phyloP scores from a whole-genome alignment of 2,113 vertebrate species.

The Fulmarus glacialis region DNA sequence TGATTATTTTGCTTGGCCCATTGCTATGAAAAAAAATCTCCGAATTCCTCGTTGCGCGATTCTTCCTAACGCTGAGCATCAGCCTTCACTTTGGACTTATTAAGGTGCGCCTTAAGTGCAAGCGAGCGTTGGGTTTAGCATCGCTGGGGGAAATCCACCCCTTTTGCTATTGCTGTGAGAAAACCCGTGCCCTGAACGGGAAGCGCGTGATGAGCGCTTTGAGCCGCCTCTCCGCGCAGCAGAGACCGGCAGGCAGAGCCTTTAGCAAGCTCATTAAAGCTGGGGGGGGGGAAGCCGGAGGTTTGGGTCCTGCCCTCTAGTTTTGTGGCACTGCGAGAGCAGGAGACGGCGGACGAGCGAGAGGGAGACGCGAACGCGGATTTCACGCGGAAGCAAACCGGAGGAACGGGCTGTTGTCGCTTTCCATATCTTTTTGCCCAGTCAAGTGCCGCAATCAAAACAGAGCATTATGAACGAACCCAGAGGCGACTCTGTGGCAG shows the following conservation, averaged over 20 bases:
- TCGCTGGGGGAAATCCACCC: not conserved
- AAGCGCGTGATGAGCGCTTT: not conserved
- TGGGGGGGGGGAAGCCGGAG: not conserved
- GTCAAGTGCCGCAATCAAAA: not conserved
- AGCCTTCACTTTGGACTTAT: not conserved
- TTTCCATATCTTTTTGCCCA: not conserved
- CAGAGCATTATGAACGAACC: not conserved
- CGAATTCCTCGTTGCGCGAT: accelerated
- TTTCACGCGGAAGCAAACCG: not conserved
- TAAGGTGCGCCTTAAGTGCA: accelerated
- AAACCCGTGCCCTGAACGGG: not conserved
- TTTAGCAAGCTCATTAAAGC: not conserved
- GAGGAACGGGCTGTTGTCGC: not conserved
- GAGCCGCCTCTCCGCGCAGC: not conserved
- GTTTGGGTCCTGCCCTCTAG: not conserved
- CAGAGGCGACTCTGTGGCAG: not conserved
- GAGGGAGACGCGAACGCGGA: not conserved
- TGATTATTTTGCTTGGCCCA: not conserved
- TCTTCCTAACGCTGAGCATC: not conserved
- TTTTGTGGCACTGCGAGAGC: not conserved
- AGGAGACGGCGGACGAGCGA: not conserved
- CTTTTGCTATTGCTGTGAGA: not conserved
- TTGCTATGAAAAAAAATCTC: not conserved
- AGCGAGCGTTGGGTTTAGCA: accelerated
- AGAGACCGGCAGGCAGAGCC: not conserved